Evolutionary conservation across 1,140 invertebrate genomes (phyloP), one percentile per base, ranked within the genome.

Genomic region (Drosophila pallidifrons): DNA sequence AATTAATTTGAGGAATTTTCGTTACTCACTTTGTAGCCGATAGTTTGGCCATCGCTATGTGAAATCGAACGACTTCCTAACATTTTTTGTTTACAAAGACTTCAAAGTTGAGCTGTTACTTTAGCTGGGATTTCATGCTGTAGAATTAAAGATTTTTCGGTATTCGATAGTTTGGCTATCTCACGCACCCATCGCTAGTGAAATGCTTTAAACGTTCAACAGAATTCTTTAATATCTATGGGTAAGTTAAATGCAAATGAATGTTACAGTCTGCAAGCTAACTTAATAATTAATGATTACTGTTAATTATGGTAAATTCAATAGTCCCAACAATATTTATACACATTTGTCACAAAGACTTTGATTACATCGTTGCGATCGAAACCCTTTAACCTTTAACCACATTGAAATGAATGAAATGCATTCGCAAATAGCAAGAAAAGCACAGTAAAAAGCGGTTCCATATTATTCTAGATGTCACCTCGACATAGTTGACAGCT

Each of bases 401-500:
- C 35, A 35, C 35, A 57, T 52, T 52, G 7, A 28, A 52, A 52
- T 52, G 51, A 57, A 32, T 52, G 7, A 28, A 52, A 52, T 52
- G 51, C 51, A 54, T 54, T 54, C 20, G 28, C 51, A 38, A 52
- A 28, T 20, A 51, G 47, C 16, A 4, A 30, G 25, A 20, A 30
- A 28, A 51, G 49, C 5, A 25, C 20, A 16, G 11, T 7, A 25
- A 25, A 38, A 13, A 15, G 28, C 7, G 13, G 54, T 8, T 25
- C 46, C 6, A 49, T 11, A 15, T 25, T 25, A 46, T 49, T 41
- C 32, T 38, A 38, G 35, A 38, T 35, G 15, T 41, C 13, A 57
- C 54, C 54, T 57, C 54, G 54, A 57, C 54, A 57, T 57, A 57
- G 32, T 57, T 55, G 49, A 7, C 7, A 10, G 13, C 30, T 11